Percentiles rank a stretch among this genome's conserved stretches.
Conservation (phyloP, 1,140 invertebrate genomes). For the Tetraneura akinire region DNA sequence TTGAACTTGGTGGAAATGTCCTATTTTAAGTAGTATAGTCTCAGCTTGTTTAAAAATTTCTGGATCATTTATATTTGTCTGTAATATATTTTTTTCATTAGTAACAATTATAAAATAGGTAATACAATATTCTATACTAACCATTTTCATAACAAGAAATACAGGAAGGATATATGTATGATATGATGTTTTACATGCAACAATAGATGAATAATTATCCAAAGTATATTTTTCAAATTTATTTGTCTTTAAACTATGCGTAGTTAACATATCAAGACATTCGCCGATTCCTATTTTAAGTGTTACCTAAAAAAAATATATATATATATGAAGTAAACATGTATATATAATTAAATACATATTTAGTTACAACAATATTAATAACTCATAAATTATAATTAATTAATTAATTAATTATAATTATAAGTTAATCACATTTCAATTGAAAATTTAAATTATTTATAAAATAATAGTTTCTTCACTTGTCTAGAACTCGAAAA, state of each 20-base stretch:
- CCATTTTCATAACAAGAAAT: slow-evolving; percentile 83
- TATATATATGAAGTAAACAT: too few relatives aligned
- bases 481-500: too few relatives aligned
- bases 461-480: too few relatives aligned
- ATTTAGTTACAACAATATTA: too few relatives aligned
- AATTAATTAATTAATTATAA: too few relatives aligned
- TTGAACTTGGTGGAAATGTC: slow-evolving; percentile 95
- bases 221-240: slow-evolving; percentile 78
- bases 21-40: slow-evolving; percentile 89
- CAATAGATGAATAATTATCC: slow-evolving; percentile 85
- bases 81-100: too few relatives aligned
- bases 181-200: slow-evolving; percentile 93
- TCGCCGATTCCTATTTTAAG: slow-evolving; percentile 81
- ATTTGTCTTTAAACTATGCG: slow-evolving; percentile 61
- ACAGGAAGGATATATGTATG: slow-evolving; percentile 94
- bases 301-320: slow-evolving; percentile 63
- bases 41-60: slow-evolving; percentile 83
- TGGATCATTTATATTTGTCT: slow-evolving; percentile 74
- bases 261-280: slow-evolving; percentile 70
- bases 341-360: too few relatives aligned
- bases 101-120: too few relatives aligned
- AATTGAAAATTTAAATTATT: too few relatives aligned
- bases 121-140: too few relatives aligned
- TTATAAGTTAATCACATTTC: neutral
- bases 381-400: too few relatives aligned